Conservation (phyloP, 2,113 vertebrate species). For the Cepphus grylle region DNA sequence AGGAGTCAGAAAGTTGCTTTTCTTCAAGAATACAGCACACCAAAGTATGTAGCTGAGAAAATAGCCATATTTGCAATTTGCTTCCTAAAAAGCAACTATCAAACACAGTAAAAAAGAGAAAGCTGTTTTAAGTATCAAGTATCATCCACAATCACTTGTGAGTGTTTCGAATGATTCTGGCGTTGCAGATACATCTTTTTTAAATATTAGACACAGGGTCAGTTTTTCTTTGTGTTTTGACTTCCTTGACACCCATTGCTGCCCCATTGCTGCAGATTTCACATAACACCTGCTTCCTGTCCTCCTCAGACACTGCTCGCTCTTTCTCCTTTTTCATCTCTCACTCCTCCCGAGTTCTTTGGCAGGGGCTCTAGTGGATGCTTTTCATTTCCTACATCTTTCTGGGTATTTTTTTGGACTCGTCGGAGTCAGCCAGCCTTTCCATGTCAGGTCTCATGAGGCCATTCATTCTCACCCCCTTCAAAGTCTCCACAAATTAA, state of each 20-base stretch:
- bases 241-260: background rate
- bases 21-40: background rate
- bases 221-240: background rate
- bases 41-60: background rate
- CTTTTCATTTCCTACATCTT: background rate
- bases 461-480: background rate
- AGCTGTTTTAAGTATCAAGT: background rate
- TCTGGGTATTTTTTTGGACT: background rate
- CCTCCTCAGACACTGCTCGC: background rate
- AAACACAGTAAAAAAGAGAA: background rate
- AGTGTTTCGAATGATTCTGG: background rate
- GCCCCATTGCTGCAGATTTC: background rate
- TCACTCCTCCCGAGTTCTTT: background rate
- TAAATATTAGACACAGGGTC: background rate
- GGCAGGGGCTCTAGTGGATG: background rate
- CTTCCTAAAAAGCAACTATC: background rate
- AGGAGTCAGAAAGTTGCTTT: background rate
- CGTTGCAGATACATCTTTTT: background rate
- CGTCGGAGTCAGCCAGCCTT: background rate
- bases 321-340: background rate
- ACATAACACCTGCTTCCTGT: background rate
- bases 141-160: background rate
- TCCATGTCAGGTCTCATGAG: background rate
- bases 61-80: background rate
- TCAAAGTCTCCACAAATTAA: constrained; percentile 14